Percentiles rank a stretch among this genome's conserved stretches.
Conservation (phyloP, 2,113 vertebrate genomes). For the Dicaeum eximium region DNA sequence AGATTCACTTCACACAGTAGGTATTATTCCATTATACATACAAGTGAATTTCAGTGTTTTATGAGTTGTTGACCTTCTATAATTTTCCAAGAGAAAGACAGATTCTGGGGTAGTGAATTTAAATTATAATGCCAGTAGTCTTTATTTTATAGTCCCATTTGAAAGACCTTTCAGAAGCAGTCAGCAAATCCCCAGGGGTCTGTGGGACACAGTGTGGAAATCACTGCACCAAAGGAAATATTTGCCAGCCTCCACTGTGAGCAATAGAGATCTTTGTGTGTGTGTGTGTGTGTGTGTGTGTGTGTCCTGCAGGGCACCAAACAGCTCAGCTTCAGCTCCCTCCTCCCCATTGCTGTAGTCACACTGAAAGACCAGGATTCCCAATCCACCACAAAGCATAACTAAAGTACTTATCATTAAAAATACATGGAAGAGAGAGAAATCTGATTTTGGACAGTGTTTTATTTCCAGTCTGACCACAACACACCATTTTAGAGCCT, state of each 20-base stretch:
- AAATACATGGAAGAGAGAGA: conserved; percentile 4
- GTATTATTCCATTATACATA: background rate
- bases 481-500: conserved; percentile 49
- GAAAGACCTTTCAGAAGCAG: background rate
- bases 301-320: background rate
- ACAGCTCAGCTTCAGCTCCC: background rate
- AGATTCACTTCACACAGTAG: background rate
- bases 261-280: background rate
- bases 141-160: background rate
- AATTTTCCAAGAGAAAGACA: background rate
- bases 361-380: background rate
- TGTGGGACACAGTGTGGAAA: background rate
- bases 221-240: background rate
- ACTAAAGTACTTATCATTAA: background rate
- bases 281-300: background rate
- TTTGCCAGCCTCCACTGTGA: background rate
- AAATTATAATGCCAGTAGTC: background rate
- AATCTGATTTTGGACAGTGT: conserved; percentile 16
- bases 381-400: background rate
- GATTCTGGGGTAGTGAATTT: background rate
- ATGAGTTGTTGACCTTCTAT: background rate
- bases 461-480: conserved; percentile 51
- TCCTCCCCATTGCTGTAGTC: background rate
- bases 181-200: background rate
- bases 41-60: background rate